A percentile compares a stretch with the other conserved stretches of the same genome.
Evolutionary conservation across 2,888 invertebrate species (phyloP).

Genomic region (Selenia dentaria): DNA sequence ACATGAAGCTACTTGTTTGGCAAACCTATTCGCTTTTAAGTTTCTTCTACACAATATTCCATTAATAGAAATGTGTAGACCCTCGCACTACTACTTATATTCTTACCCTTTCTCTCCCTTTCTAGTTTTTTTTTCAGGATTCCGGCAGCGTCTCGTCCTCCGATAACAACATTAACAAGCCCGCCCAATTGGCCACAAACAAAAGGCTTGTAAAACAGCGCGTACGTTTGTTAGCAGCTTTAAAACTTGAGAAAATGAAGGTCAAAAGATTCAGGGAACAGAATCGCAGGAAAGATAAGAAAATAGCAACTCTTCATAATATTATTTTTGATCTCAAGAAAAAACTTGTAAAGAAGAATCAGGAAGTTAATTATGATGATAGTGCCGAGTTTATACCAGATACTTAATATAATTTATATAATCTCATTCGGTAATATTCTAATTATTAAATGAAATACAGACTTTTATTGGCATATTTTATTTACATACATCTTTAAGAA

Average conservation of each 20-base stretch:
- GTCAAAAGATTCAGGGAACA: constrained; percentile 14
- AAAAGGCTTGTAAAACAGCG: constrained; percentile 11
- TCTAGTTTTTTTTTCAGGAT: not conserved
- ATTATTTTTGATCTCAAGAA: constrained; percentile 14
- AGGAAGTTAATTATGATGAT: not conserved
- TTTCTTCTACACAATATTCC: no score
- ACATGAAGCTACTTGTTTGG: no score
- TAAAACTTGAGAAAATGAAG: constrained; percentile 17
- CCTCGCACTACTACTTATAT: no score
- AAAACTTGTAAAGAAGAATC: constrained; percentile 5
- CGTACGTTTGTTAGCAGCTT: constrained; percentile 5
- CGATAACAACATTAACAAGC: not conserved
- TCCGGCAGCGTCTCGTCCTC: constrained; percentile 1
- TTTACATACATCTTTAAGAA: no score
- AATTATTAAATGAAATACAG: no score
- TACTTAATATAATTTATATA: no score
- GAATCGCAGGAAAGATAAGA: constrained; percentile 15
- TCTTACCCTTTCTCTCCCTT: no score
- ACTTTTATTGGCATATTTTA: no score
- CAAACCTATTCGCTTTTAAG: no score
- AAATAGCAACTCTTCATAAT: constrained; percentile 8
- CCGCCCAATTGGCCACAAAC: not conserved
- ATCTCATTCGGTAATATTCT: no score
- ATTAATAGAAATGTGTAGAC: no score
- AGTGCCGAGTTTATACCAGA: no score